Evolutionary conservation across 2,888 invertebrate genomes (phyloP).

Genomic region (Pachliopta kotzebuea): DNA sequence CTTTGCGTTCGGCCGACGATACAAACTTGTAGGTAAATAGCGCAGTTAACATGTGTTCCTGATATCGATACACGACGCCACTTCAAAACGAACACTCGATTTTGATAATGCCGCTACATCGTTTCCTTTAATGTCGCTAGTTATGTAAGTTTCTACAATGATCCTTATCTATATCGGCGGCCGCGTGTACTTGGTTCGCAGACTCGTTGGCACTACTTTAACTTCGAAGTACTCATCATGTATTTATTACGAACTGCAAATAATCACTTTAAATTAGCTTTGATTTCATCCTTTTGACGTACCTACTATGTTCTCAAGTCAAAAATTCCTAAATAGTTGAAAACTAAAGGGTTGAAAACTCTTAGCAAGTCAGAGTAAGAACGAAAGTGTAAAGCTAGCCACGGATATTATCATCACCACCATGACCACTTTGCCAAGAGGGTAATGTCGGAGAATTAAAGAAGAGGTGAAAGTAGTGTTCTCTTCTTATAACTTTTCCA

Average conservation of each 20-base stretch:
- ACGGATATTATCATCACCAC: too few species aligned
- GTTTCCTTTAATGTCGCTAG: slow-evolving; percentile 61
- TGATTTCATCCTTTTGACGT: background rate
- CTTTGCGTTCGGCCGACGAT: slow-evolving; percentile 70
- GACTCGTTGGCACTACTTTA: slow-evolving; percentile 20
- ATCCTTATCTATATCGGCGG: slow-evolving; percentile 41
- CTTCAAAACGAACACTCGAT: slow-evolving; percentile 61
- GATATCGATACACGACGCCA: slow-evolving; percentile 68
- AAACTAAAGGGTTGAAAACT: too few species aligned
- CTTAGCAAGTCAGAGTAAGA: too few species aligned
- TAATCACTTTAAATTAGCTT: background rate
- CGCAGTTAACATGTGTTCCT: slow-evolving; percentile 69
- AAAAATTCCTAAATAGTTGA: too few species aligned
- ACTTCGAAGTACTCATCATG: background rate
- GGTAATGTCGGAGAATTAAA: too few species aligned
- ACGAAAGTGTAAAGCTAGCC: too few species aligned
- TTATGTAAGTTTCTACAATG: slow-evolving; percentile 46
- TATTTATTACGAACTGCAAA: background rate
- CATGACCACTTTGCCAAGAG: too few species aligned
- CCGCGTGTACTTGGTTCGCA: slow-evolving; percentile 16
- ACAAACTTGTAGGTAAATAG: slow-evolving; percentile 62
- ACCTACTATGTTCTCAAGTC: too few species aligned
- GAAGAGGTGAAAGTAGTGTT: too few species aligned
- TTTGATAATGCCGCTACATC: slow-evolving; percentile 55
- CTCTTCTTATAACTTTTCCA: too few species aligned